Base-by-base conservation (phyloP, 2,797 vertebrate species). In the Acanthurus tractus region DNA sequence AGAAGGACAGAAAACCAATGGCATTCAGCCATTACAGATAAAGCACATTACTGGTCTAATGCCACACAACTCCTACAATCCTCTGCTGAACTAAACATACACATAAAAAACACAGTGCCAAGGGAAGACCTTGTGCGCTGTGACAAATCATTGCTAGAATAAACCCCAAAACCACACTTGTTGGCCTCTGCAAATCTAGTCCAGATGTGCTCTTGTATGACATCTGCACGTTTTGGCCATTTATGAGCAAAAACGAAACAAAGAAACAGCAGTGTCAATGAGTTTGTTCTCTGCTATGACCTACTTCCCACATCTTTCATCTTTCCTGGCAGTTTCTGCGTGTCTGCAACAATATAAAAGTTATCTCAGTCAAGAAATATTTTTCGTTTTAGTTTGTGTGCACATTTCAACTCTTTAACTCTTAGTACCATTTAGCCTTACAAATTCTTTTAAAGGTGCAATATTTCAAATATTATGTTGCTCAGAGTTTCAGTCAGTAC, bases 231-330 rank as follows among this genome's bases (percentile, higher is more conserved):
- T 78, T 86, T 76, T 59, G 77, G 62, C 56, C 67, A 79, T 87
- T 82, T 82, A 77, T 78, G 77, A 87, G 79, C 36, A 71, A 63
- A 86, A 86, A 68, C 15, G 77, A 79, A 77, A 65, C 81, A 72
- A 76, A 86, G 64, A 84, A 89, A 74, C 76, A 76, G 63, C 63
- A 8, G 63, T 73, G 88, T 91, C 86, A 88, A 83, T 77, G 88
- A 86, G 87, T 91, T 90, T 88, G 72, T 91, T 89, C 87, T 82
- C 54, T 63, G 81, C 77, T 73, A 22, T 93, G 93, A 93, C 93
- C 92, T 93, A 94, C 85, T 93, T 94, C 79, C 78, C 82, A 87
- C 80, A 93, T 93, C 89, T 89, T 86, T 77, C 76, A 72, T 83
- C 80, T 87, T 76, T 90, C 82, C 88, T 63, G 62, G 42, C 44